phyloP scores from a whole-genome alignment of 2,113 vertebrate species.

The Anguilla japonica region DNA sequence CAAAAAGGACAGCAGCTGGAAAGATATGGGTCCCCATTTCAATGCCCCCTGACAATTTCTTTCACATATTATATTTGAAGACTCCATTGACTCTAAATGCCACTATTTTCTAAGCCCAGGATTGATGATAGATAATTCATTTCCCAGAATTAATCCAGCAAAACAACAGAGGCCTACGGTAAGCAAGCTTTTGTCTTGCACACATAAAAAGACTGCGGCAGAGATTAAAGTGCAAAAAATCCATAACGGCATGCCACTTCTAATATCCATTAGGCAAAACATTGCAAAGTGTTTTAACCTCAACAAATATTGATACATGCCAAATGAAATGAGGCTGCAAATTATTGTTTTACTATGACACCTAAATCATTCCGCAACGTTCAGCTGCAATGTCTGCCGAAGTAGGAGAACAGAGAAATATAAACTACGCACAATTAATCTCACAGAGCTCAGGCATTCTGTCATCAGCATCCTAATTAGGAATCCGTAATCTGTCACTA shows the following conservation, averaged over 20 bases:
- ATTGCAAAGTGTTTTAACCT: neutral
- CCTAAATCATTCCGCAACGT: slow-evolving; percentile 48
- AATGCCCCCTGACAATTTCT: neutral
- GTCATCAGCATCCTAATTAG: slow-evolving; percentile 55
- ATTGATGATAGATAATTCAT: neutral
- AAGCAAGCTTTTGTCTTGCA: neutral
- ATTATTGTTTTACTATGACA: slow-evolving; percentile 57
- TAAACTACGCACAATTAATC: slow-evolving; percentile 18
- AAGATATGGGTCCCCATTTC: neutral
- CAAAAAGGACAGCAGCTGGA: neutral
- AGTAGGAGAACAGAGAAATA: neutral
- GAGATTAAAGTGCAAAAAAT: slow-evolving; percentile 30
- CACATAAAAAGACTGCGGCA: slow-evolving; percentile 17
- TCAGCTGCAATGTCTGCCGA: slow-evolving; percentile 51
- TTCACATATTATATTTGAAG: neutral
- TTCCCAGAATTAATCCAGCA: neutral
- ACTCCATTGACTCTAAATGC: neutral
- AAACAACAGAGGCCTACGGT: neutral
- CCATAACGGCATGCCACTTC: slow-evolving; percentile 45
- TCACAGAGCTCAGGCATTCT: slow-evolving; percentile 15
- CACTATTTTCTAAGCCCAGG: neutral
- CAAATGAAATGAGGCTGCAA: slow-evolving; percentile 39
- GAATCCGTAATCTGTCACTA: slow-evolving; percentile 40
- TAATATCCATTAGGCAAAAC: slow-evolving; percentile 35
- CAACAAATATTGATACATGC: slow-evolving; percentile 28